Conservation (phyloP, 2,113 vertebrate species). For the Budorcas taxicolor region DNA sequence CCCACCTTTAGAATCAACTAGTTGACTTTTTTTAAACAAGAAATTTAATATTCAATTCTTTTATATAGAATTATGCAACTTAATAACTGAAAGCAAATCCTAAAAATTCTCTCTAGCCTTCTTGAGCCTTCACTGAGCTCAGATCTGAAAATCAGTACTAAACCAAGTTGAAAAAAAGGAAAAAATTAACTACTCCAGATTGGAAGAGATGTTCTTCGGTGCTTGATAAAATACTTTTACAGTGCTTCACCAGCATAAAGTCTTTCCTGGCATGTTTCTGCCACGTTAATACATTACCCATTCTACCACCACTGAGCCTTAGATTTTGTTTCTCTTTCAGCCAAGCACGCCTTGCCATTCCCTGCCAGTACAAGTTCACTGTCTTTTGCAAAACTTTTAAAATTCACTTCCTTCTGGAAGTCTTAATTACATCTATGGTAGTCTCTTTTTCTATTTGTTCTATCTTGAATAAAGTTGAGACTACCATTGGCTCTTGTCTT, state of each 20-base stretch:
- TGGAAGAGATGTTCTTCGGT: background rate
- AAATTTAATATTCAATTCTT: background rate
- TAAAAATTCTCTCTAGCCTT: background rate
- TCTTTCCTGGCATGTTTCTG: background rate
- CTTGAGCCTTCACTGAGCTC: background rate
- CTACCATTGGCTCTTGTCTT: background rate
- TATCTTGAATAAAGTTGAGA: background rate
- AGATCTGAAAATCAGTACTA: background rate
- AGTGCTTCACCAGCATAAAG: background rate
- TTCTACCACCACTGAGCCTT: background rate
- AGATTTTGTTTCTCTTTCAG: background rate
- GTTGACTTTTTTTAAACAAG: background rate
- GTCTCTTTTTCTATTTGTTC: background rate
- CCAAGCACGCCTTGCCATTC: background rate
- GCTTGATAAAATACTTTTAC: background rate
- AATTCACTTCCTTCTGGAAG: background rate
- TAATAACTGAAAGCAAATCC: background rate
- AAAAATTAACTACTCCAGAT: background rate
- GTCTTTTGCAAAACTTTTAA: background rate
- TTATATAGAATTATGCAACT: background rate
- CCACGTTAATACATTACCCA: background rate
- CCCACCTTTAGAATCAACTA: background rate
- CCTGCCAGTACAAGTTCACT: background rate
- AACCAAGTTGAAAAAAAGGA: background rate
- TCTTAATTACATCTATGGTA: background rate